phyloP scores from a whole-genome alignment of 2,113 vertebrate species.

The Rissa tridactyla region DNA sequence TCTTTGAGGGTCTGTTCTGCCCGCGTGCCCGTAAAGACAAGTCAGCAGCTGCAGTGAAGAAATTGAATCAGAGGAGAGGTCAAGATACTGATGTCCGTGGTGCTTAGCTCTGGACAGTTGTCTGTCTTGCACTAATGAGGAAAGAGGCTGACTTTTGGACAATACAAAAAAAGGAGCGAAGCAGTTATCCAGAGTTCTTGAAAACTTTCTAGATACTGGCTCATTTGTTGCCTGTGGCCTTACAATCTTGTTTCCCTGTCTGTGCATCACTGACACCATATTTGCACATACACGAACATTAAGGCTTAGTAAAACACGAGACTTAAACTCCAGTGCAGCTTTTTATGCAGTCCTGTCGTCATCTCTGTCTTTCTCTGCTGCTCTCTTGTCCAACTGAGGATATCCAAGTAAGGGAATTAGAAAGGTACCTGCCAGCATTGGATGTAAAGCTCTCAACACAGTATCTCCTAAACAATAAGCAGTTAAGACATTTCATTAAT shows the following conservation, averaged over 20 bases:
- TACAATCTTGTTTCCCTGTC: neutral
- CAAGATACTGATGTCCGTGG: neutral
- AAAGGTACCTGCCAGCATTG: neutral
- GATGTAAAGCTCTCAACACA: neutral
- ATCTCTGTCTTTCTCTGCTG: neutral
- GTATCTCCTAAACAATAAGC: neutral
- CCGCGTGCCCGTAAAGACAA: neutral
- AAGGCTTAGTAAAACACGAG: neutral
- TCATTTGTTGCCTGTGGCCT: neutral
- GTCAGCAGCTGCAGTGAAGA: conserved; percentile 27
- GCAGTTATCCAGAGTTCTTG: neutral
- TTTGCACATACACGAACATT: neutral
- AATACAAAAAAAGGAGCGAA: neutral
- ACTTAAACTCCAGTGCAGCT: neutral
- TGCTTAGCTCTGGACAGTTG: neutral
- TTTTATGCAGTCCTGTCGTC: neutral
- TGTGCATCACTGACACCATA: neutral
- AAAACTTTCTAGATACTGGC: neutral
- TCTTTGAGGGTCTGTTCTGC: conserved; percentile 14
- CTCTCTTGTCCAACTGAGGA: neutral
- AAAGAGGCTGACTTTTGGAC: neutral
- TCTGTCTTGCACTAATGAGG: neutral
- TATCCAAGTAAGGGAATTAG: neutral
- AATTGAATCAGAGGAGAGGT: neutral
- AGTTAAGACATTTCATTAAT: neutral